Evolutionary conservation across 2,113 vertebrate genomes (phyloP).

Genomic region (Erythrocercus mccallii): DNA sequence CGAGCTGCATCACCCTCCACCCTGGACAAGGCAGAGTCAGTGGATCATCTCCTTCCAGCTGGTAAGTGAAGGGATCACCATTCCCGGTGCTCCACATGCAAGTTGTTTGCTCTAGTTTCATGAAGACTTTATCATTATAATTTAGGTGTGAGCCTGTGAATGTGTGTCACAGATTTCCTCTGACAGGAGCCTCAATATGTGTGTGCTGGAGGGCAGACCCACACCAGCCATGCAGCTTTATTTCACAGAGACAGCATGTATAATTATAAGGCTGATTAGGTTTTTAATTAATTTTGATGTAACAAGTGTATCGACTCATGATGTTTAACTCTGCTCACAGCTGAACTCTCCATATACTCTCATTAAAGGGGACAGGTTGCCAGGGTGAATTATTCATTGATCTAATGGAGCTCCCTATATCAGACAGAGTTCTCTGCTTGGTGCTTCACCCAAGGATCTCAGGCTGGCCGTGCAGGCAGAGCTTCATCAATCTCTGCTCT

Average conservation of each 20-base stretch:
- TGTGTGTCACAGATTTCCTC: neutral
- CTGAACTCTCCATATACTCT: neutral
- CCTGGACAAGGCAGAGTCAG: conserved; percentile 4
- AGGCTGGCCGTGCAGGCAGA: neutral
- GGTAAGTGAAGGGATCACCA: conserved; percentile 45
- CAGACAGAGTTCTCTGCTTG: neutral
- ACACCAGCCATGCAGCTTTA: neutral
- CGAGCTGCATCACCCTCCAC: neutral
- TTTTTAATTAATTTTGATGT: conserved; percentile 42
- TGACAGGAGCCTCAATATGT: neutral
- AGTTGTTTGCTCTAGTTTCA: neutral
- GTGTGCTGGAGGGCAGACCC: neutral
- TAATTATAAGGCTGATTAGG: conserved; percentile 24
- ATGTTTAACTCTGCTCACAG: neutral
- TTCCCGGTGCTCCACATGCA: neutral
- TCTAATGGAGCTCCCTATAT: neutral
- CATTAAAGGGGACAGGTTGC: neutral
- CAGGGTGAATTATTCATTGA: neutral
- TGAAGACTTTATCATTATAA: neutral
- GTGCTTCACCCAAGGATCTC: neutral
- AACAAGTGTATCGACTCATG: neutral
- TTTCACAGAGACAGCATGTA: neutral
- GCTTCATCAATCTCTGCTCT: neutral
- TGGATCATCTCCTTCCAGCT: conserved; percentile 54
- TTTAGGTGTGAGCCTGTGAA: neutral